A percentile compares a stretch with the other conserved stretches of the same genome.
Conservation (phyloP, 2,113 vertebrate species). For the Bubo blakistoni region DNA sequence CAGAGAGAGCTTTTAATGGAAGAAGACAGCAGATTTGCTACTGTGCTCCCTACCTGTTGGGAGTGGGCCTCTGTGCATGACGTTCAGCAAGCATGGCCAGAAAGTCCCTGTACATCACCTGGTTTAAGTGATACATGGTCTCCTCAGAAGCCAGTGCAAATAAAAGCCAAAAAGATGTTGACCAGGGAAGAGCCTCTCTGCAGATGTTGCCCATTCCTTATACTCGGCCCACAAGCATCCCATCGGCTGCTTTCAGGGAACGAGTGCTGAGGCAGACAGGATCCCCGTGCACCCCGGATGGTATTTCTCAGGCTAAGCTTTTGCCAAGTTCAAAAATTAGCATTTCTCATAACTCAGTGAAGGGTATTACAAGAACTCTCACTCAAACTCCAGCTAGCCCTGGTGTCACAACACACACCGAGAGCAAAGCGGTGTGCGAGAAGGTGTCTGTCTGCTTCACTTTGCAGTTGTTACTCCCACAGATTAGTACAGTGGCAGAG, state of each 20-base stretch:
- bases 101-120: not conserved
- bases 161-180: not conserved
- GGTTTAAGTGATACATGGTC: not conserved
- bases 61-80: not conserved
- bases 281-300: not conserved
- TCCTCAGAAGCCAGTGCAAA: not conserved
- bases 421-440: fast-evolving
- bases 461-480: not conserved
- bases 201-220: not conserved
- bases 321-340: not conserved
- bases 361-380: not conserved
- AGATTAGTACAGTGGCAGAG: not conserved
- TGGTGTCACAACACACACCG: fast-evolving
- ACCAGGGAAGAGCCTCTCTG: not conserved
- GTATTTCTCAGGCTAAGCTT: not conserved
- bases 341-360: not conserved
- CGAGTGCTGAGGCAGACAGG: not conserved
- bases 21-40: not conserved
- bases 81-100: not conserved
- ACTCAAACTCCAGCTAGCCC: not conserved
- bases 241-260: not conserved
- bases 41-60: not conserved
- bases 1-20: not conserved
- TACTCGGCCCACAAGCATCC: not conserved
- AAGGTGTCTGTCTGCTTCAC: not conserved